Conservation (phyloP, 2,113 vertebrate genomes). For the Rhinichthys klamathensis region DNA sequence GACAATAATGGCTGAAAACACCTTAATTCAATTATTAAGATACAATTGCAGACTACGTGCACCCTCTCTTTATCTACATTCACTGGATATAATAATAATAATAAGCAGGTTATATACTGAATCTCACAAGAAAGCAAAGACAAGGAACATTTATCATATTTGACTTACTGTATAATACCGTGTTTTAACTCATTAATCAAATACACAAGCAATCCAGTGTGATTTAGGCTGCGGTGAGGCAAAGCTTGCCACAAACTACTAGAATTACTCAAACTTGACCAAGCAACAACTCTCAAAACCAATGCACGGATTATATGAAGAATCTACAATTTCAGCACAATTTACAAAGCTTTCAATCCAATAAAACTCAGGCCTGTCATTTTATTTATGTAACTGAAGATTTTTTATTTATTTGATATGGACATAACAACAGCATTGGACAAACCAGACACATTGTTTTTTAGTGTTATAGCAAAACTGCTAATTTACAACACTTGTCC, state of each 20-base stretch:
- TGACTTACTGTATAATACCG: not conserved
- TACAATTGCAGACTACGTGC: not conserved
- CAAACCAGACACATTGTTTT: no score
- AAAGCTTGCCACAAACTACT: not conserved
- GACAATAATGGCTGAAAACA: not conserved
- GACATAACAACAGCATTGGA: no score
- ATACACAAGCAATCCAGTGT: not conserved
- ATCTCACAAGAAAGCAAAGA: not conserved
- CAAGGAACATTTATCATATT: not conserved
- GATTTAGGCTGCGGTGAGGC: not conserved
- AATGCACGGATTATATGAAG: not conserved
- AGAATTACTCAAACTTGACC: not conserved
- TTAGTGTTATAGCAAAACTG: no score
- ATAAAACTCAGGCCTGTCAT: not conserved
- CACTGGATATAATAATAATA: not conserved
- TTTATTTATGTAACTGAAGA: not conserved
- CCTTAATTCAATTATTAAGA: not conserved
- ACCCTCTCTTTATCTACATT: not conserved
- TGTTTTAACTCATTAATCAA: not conserved
- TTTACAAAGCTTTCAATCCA: not conserved
- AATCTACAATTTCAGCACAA: slow-evolving; percentile 1
- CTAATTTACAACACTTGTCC: no score
- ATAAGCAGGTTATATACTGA: not conserved
- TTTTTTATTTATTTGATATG: no score
- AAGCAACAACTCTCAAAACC: not conserved